Evolutionary conservation across 2,888 invertebrate genomes (phyloP), one percentile per base, ranked within the genome.

Genomic region (Archips xylosteana): DNA sequence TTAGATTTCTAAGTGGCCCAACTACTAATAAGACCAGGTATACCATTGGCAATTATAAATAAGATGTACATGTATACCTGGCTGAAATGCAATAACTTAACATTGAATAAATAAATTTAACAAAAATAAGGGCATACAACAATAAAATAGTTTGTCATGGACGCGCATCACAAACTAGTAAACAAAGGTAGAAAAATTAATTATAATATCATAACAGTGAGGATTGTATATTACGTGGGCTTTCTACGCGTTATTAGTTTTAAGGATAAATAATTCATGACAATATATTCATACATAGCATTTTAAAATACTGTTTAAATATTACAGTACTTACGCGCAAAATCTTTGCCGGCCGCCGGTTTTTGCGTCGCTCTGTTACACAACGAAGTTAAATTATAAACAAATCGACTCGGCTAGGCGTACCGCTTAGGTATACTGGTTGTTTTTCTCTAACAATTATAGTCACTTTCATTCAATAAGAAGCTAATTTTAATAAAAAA

Each of bases 401-500:
- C 23, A 23, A 9, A 54, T 34, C 36, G 36, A 47, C 13, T 10
- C 0, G 1, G 23, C 3, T n/a, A 63, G 15, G 51, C 15, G 59
- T 13, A 15, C 10, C 9, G 51, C 15, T 63, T 9, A 15, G n/a
- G 15, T 13, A 47, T 23, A 47, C 39, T 12, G 39, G 32, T 13
- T 42, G 15, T 10, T 49, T 15, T n/a, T n/a, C 9, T 3, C 32
- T 23, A 57, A 12, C 32, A 59, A 64, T 42, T 0, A 59, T 15
- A 59, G 59, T 59, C 49, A 60, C 63, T 73, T 73, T 73, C 63
- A 73, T 73, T 73, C 73, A 73, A 57, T 47, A 72, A 62, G 23
- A 57, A 57, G 32, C 39, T 42, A 51, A 64, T 73, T 69, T 71
- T 34, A 42, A 57, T 47, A 36, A 69, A 23, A 73, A 73, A 73